phyloP scores from a whole-genome alignment of 1,140 invertebrate species.

The Bursaphelenchus mucronatus region DNA sequence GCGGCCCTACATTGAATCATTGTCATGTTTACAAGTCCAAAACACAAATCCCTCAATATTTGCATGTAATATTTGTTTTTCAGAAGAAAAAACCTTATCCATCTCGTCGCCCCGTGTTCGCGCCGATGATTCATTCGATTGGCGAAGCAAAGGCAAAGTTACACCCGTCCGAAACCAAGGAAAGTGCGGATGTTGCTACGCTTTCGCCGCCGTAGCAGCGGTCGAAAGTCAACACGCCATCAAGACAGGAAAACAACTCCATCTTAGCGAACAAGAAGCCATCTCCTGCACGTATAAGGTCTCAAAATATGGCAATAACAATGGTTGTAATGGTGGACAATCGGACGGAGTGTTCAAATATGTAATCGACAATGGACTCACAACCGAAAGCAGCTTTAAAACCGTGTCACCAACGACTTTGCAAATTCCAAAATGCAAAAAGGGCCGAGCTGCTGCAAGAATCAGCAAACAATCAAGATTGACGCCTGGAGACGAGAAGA shows the following conservation, averaged over 20 bases:
- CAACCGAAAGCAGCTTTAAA: background rate
- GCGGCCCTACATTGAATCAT: no score
- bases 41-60: no score
- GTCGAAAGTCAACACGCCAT: constrained; percentile 87
- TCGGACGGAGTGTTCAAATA: background rate
- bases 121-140: constrained; percentile 70
- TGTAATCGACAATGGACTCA: background rate
- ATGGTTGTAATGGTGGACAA: background rate
- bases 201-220: constrained; percentile 91
- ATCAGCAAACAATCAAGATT: background rate
- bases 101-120: no score
- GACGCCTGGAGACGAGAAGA: no score
- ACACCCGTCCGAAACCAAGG: constrained; percentile 74
- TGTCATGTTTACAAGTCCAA: no score
- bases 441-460: background rate
- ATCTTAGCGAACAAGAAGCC: constrained; percentile 82
- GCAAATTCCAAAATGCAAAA: constrained; percentile 2
- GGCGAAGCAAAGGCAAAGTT: constrained; percentile 70
- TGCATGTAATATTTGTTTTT: no score
- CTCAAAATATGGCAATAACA: constrained; percentile 73
- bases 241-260: constrained; percentile 73
- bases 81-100: no score
- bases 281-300: constrained; percentile 75
- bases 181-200: constrained; percentile 90
- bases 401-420: background rate